These are phyloP conservation scores for Cryptoleucopteryx plumbea DNA, from an alignment of 2,113 vertebrate species.

Conservation along the genomic window DNA sequence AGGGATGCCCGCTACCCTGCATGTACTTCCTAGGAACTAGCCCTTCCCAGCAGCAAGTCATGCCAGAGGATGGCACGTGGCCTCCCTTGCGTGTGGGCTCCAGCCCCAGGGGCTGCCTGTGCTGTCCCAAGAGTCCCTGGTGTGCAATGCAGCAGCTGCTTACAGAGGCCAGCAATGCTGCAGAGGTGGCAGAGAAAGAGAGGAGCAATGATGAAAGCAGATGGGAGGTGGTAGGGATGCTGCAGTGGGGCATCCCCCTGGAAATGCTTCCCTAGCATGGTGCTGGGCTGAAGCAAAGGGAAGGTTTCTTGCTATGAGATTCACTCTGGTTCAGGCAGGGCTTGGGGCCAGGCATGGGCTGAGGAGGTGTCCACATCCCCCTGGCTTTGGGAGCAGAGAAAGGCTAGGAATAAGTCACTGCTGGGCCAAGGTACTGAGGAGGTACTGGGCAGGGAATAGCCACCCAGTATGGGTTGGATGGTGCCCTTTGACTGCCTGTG, in stretches of 20 bases:
- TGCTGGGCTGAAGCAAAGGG: not conserved
- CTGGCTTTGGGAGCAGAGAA: not conserved
- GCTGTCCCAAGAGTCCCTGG: not conserved
- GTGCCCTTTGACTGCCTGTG: not conserved
- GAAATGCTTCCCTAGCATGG: not conserved
- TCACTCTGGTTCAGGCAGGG: not conserved
- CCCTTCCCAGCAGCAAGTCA: not conserved
- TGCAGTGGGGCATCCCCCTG: no score
- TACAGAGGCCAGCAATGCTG: not conserved
- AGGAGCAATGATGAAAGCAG: not conserved
- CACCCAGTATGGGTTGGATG: not conserved
- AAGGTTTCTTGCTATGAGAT: not conserved
- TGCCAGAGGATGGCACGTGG: not conserved
- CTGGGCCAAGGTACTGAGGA: not conserved
- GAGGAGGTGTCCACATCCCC: no score
- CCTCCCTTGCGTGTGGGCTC: not conserved
- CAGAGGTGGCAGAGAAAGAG: not conserved
- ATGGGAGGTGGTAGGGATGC: not conserved
- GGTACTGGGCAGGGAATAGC: not conserved
- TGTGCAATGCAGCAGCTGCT: not conserved
- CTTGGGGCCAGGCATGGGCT: not conserved
- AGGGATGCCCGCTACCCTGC: not conserved
- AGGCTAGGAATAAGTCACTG: not conserved
- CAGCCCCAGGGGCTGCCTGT: not conserved
- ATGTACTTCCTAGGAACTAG: not conserved